phyloP scores from a whole-genome alignment of 2,888 invertebrate species.

The Reticulitermes lucifugus region DNA sequence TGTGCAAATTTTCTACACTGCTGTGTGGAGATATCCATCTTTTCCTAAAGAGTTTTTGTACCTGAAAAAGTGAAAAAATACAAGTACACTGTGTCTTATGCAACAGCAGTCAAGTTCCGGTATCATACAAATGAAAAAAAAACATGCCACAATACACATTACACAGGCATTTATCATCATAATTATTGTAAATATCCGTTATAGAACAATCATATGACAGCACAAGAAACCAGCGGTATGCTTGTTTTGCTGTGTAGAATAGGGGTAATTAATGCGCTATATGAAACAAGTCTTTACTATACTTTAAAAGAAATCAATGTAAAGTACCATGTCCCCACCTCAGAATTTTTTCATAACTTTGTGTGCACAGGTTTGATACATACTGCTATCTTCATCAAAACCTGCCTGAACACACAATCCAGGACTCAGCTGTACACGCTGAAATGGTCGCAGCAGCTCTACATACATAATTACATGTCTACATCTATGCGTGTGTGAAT shows the following conservation, averaged over 20 bases:
- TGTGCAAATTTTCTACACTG: background rate
- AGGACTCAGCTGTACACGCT: background rate
- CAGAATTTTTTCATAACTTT: background rate
- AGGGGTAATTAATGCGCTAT: background rate
- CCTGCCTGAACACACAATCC: background rate
- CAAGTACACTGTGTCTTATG: slow-evolving; percentile 29
- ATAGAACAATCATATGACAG: background rate
- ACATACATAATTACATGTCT: background rate
- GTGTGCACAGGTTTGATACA: background rate
- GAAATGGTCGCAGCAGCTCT: background rate
- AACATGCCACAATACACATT: background rate
- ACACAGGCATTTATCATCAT: background rate
- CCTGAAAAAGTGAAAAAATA: slow-evolving; percentile 41
- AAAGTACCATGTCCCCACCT: background rate
- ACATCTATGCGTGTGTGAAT: too few species aligned
- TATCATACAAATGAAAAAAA: background rate
- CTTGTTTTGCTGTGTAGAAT: background rate
- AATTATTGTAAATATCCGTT: background rate
- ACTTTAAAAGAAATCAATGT: background rate
- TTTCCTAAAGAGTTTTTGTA: background rate
- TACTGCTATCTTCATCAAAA: background rate
- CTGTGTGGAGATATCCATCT: background rate
- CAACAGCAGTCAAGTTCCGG: background rate
- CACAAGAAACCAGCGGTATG: background rate
- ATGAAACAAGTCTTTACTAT: background rate